Base-by-base conservation (phyloP, 2,797 vertebrate genomes). In the Xyrichtys novacula region DNA sequence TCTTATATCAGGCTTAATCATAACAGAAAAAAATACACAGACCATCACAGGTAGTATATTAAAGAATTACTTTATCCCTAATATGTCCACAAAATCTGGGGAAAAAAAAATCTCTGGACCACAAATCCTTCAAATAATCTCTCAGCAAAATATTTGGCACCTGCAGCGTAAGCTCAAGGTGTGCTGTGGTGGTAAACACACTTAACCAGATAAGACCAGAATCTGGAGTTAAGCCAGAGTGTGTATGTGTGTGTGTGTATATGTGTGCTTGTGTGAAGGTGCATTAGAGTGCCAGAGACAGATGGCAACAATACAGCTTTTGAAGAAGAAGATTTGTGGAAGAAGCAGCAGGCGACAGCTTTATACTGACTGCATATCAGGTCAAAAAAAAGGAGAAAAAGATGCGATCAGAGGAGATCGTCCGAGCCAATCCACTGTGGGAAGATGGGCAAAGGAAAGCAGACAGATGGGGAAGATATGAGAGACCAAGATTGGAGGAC, bases 121-220 rank as follows among this genome's bases (percentile, higher is more conserved):
- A 59, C 54, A 88, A 84, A 88, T 86, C 68, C 80, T 48, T 76
- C 48, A 75, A 77, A 83, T 84, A 85, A 85, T 86, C 79, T 85
- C 69, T 83, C 75, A 69, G 77, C 75, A 62, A 80, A 86, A 88
- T 85, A 70, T 73, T 64, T 67, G 61, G 31, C 71, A 42, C 88
- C 86, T 85, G 80, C 85, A 80, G 85, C 23, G 16, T 70, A 66
- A 73, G 39, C 79, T 83, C 34, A 83, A 83, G 65, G 71, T 84
- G 72, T 76, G 73, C 78, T 79, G 71, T 55, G 49, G 79, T 75
- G 67, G 80, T 78, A 83, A 83, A 85, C 76, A 81, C 68, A 88
- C 83, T 84, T 84, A 80, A 88, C 85, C 87, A 85, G 88, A 90
- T 89, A 87, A 88, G 77, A 76, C 63, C 58, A 59, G 39, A 76